These are phyloP conservation scores for Picus viridis DNA, from an alignment of 2,797 vertebrate species.

Conservation along the genomic window DNA sequence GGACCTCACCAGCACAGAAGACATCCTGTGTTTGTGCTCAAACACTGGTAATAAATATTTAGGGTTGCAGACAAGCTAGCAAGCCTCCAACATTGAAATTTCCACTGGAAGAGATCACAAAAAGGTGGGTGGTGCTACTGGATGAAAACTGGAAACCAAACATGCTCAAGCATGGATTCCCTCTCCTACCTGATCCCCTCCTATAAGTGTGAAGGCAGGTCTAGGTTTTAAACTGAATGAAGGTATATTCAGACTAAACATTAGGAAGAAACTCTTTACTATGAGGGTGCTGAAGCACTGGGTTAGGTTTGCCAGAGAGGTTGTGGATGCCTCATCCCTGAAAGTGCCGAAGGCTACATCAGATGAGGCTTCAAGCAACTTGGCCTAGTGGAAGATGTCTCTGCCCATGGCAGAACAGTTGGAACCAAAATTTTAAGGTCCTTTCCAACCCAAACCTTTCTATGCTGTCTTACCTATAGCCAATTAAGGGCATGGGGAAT, in stretches of 20 bases:
- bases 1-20: neutral
- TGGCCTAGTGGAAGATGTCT: too few relatives aligned
- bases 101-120: neutral
- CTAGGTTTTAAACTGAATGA: neutral
- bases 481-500: neutral
- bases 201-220: neutral
- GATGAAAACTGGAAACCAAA: neutral
- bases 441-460: neutral
- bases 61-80: neutral
- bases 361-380: too few relatives aligned
- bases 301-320: neutral
- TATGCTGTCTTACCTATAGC: neutral
- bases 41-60: neutral
- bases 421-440: neutral
- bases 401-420: too few relatives aligned
- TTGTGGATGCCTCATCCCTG: neutral
- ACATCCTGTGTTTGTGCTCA: neutral
- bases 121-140: neutral
- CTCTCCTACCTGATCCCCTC: neutral
- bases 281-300: neutral
- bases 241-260: too few relatives aligned
- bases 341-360: neutral
- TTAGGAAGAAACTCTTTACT: too few relatives aligned
- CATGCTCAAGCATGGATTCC: neutral
- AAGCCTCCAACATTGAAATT: neutral